These are phyloP conservation scores for Acropora tenuis DNA, from an alignment of 64 coral and sea anemone genomes.

Conservation along the genomic window DNA sequence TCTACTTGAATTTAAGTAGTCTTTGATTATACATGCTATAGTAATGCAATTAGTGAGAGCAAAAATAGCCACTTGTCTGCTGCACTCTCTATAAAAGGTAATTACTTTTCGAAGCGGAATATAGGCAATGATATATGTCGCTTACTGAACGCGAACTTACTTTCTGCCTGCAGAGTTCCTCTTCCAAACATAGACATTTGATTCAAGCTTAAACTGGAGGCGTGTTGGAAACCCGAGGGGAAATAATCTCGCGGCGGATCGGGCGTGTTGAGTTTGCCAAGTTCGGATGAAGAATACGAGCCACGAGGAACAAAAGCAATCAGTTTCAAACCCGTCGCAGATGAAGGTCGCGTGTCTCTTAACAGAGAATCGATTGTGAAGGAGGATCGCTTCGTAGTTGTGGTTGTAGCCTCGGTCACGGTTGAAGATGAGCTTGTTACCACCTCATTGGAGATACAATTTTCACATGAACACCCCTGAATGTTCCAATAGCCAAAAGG, in stretches of 20 bases:
- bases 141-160: neutral
- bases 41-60: too few species aligned
- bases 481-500: conserved; percentile 17
- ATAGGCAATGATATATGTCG: too few species aligned
- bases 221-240: neutral
- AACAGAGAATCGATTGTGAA: conserved; percentile 32
- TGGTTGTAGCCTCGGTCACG: neutral
- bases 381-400: neutral
- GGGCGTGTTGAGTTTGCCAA: neutral
- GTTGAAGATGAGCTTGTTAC: neutral
- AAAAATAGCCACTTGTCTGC: too few species aligned
- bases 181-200: neutral
- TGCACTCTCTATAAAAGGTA: too few species aligned
- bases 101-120: too few species aligned
- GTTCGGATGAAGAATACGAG: neutral
- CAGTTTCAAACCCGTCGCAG: neutral
- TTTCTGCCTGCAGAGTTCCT: conserved; percentile 11
- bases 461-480: conserved; percentile 21
- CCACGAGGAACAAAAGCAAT: neutral
- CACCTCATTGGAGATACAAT: neutral
- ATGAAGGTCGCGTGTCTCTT: neutral
- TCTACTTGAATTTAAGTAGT: too few species aligned
- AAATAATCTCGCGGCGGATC: neutral
- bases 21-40: too few species aligned
- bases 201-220: neutral